Conservation (phyloP, 2,888 invertebrate species). For the Clostera curtula region DNA sequence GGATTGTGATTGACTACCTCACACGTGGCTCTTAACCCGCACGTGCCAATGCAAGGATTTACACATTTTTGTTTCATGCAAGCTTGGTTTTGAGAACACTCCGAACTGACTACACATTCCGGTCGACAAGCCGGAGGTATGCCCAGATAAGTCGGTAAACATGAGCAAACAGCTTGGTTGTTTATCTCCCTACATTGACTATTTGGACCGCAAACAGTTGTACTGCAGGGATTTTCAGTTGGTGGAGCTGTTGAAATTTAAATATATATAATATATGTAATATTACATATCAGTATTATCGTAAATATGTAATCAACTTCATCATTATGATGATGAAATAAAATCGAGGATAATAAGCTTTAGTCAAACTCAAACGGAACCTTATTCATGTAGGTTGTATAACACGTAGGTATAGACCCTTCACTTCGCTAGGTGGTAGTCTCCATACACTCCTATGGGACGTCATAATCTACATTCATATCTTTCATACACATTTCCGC, state of each 20-base stretch:
- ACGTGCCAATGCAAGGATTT: slow-evolving; percentile 83
- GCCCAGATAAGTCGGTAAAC: slow-evolving; percentile 80
- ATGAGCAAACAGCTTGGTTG: slow-evolving; percentile 82
- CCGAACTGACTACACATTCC: slow-evolving; percentile 82
- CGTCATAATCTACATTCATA: too few species aligned
- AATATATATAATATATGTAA: too few species aligned
- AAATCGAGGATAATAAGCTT: too few species aligned
- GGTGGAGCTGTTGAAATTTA: slow-evolving; percentile 29
- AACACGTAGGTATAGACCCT: too few species aligned
- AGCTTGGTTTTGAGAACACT: slow-evolving; percentile 80
- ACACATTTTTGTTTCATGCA: slow-evolving; percentile 82
- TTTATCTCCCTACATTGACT: slow-evolving; percentile 78
- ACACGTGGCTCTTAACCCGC: slow-evolving; percentile 78
- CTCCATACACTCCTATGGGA: too few species aligned
- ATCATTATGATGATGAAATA: too few species aligned
- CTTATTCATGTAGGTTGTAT: too few species aligned
- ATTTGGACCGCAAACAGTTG: slow-evolving; percentile 84
- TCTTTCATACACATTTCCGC: too few species aligned
- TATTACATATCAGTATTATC: too few species aligned
- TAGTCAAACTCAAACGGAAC: too few species aligned
- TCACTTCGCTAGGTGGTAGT: too few species aligned
- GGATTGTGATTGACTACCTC: slow-evolving; percentile 84
- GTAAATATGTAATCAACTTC: too few species aligned
- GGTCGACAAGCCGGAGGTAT: slow-evolving; percentile 83
- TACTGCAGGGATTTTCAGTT: slow-evolving; percentile 76